These are phyloP conservation scores for Geotria australis DNA, from an alignment of 2,797 vertebrate species.

Conservation along the genomic window DNA sequence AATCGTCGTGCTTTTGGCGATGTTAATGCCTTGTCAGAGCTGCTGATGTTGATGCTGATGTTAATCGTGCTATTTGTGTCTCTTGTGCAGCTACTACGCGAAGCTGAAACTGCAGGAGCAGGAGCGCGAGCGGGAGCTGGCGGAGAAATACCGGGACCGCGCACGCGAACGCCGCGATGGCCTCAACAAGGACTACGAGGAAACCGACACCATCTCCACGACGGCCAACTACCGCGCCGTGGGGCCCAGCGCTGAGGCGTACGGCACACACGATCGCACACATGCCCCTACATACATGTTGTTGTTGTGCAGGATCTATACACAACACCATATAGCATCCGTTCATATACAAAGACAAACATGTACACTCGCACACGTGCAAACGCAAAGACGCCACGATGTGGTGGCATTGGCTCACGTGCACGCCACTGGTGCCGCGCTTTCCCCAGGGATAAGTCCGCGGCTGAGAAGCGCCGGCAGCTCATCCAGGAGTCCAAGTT, in stretches of 20 bases:
- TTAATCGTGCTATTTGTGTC: not conserved
- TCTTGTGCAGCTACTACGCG: constrained; percentile 41
- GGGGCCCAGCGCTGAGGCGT: constrained; percentile 83
- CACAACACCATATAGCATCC: too few relatives aligned
- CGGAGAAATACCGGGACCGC: constrained; percentile 73
- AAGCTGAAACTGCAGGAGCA: constrained; percentile 86
- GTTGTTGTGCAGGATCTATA: too few relatives aligned
- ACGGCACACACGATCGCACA: constrained; percentile 7
- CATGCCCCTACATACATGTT: too few relatives aligned
- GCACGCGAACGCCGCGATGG: constrained; percentile 71
- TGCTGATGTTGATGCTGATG: too few relatives aligned
- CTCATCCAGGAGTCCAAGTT: constrained; percentile 97
- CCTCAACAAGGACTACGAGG: constrained; percentile 87
- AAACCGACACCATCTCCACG: constrained; percentile 82
- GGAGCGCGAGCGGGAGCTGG: constrained; percentile 60
- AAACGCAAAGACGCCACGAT: too few relatives aligned
- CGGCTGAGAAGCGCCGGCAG: constrained; percentile 76
- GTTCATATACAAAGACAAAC: too few relatives aligned
- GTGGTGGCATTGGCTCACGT: too few relatives aligned
- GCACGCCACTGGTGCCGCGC: not conserved
- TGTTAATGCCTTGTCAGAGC: too few relatives aligned
- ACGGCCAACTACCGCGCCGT: constrained; percentile 83
- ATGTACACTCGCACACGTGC: too few relatives aligned
- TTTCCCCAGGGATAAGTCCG: constrained; percentile 51
- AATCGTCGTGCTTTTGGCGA: too few relatives aligned